Evolutionary conservation across 1,140 invertebrate species (phyloP), one percentile per base, ranked within the genome.

Genomic region (Physella acuta): DNA sequence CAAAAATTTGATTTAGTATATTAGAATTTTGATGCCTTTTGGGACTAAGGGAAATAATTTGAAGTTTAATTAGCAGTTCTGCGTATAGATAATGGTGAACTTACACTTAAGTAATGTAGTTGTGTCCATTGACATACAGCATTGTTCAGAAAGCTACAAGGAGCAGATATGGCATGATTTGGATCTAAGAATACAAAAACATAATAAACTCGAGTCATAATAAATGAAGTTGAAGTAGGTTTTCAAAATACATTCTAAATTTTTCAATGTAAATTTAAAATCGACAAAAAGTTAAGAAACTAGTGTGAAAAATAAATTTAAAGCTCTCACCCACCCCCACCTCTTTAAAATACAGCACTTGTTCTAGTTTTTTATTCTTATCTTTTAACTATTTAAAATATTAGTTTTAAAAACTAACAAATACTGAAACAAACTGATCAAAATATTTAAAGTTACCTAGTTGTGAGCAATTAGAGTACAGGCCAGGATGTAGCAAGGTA

Each of bases 101-200:
- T 61, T 44, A 61, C 59, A 44, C 59, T 61, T 39, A 36, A 36
- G 30, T 61, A 61, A 11, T 17, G 8, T 28, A 61, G 36, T 36
- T 36, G 59, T 37, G 5, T 39, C 59, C 59, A 61, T 2, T 26
- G 33, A 24, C 59, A 61, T 11, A 61, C 28, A 24, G 59, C 36
- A 24, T 33, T 36, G 37, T 61, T 61, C 8, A 8, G 14, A 20
- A 61, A 31, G 39, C 39, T 36, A 61, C 59, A 61, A 8, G 59
- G 59, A 24, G 59, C 59, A 16, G 24, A 24, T 5, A 61, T 44
- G n/a, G 36, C 28, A 24, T 56, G 34, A 31, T 53, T 33, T 59
- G 24, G 65, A 76, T 75, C 75, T 73, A 73, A 73, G 73, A 20
- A 61, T 28, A 44, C 2, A 55, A 16, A n/a, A 55, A 11, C 11